Conservation (phyloP, 1,140 invertebrate genomes). For the Hestina assimilis region DNA sequence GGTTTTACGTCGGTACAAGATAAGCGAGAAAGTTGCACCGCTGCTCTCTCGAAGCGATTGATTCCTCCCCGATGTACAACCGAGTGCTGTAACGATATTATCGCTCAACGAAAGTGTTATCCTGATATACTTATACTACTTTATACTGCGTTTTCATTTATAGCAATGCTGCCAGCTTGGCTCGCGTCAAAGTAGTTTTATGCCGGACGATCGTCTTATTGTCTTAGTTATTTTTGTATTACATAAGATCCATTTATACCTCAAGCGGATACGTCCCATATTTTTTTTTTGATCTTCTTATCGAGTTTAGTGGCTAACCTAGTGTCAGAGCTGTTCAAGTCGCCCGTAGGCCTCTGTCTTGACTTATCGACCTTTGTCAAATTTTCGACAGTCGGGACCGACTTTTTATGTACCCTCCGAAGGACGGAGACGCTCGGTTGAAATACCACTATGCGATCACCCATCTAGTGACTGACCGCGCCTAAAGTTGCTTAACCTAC, state of each 20-base stretch:
- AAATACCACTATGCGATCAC: no score
- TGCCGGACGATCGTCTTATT: not conserved
- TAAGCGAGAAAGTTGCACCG: slow-evolving; percentile 56
- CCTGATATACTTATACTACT: slow-evolving; percentile 4
- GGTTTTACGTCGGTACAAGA: slow-evolving; percentile 13
- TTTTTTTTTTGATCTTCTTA: not conserved
- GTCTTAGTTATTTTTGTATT: not conserved
- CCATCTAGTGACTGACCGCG: no score
- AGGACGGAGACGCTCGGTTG: no score
- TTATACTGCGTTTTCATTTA: not conserved
- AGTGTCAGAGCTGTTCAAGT: no score
- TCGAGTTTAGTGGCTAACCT: no score
- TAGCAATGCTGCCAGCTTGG: no score
- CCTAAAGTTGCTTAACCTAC: no score
- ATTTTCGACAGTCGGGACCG: no score
- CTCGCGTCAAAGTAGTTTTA: no score
- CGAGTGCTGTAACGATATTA: slow-evolving; percentile 16
- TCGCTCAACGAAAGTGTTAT: slow-evolving; percentile 23
- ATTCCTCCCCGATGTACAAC: slow-evolving; percentile 28
- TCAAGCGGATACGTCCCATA: not conserved
- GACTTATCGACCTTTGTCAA: no score
- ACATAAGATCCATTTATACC: not conserved
- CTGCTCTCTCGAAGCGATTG: slow-evolving; percentile 54
- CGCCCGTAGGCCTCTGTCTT: no score
- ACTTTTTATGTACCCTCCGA: no score